Base-by-base conservation (phyloP, 2,888 invertebrate species). In the Cephus runcator region DNA sequence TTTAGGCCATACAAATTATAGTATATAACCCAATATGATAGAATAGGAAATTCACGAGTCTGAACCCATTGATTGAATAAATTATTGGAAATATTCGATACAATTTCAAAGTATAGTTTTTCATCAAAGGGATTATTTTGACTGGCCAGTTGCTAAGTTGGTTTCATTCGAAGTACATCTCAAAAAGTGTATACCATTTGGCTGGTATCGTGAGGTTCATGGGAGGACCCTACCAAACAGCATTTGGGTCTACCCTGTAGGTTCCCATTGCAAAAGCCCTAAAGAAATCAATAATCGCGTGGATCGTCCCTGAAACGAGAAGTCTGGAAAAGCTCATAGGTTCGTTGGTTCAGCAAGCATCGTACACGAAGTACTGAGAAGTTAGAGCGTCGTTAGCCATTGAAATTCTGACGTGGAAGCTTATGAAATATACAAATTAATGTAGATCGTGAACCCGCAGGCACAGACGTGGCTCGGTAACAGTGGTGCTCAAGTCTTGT, bases 391-490 rank as follows among this genome's bases (percentile, higher is more conserved):
- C 23, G 56, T 56, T 23, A 56, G 23, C 40, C 56, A 56, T 56
- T 56, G 56, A 56, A 56, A 56, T 56, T 56, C 56, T 56, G 56
- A 56, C 56, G 56, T 56, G 9, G 56, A 56, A 56, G 56, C 56
- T 56, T 56, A 56, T 56, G 56, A 56, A 56, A 56, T 56, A 56
- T 56, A 56, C 56, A 56, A 71, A 71, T 71, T 71, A 31, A 71
- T 71, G 71, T 71, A 71, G 34, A 71, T 71, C 71, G 71, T 34
- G 71, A 71, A 34, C 71, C 33, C 34, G 71, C 34, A 71, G 71
- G 56, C 34, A 71, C 1, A 71, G 33, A 71, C 71, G 34, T 34
- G 71, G 71, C 33, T 71, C 9, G 12, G 31, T 23, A 31, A 33
- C 31, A 71, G 71, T 30, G 71, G 12, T 71, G 34, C 71, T 71